Conservation (phyloP, 1,140 invertebrate species). For the Galleria mellonella region DNA sequence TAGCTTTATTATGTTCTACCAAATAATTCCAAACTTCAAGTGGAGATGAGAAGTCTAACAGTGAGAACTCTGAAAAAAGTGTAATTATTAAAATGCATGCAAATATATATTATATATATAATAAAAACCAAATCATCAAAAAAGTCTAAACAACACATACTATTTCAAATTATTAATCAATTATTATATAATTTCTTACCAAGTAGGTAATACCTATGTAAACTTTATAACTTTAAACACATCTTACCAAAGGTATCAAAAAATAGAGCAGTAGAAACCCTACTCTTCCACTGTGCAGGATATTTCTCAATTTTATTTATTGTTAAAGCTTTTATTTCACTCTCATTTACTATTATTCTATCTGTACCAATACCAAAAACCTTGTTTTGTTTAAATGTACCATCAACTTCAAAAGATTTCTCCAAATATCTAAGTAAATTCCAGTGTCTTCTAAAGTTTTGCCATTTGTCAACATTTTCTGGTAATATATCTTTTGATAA, state of each 20-base stretch:
- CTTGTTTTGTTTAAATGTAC: constrained; percentile 67
- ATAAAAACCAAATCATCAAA: no score
- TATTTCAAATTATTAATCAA: no score
- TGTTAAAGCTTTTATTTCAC: constrained; percentile 63
- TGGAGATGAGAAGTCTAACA: constrained; percentile 66
- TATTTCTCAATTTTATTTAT: constrained; percentile 70
- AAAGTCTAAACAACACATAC: no score
- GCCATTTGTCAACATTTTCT: constrained; percentile 59
- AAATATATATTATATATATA: no score
- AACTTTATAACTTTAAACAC: no score
- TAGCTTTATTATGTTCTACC: constrained; percentile 68
- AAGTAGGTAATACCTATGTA: no score
- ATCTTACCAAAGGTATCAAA: constrained; percentile 73
- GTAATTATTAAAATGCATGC: no score
- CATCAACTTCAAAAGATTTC: constrained; percentile 68
- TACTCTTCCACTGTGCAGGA: constrained; percentile 67
- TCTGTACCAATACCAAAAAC: constrained; percentile 60
- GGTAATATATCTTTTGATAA: constrained; percentile 41
- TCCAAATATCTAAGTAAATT: constrained; percentile 74
- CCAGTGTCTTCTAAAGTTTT: constrained; percentile 73
- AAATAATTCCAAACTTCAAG: constrained; percentile 72
- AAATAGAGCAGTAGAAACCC: constrained; percentile 72
- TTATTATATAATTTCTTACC: no score
- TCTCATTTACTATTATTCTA: constrained; percentile 62
- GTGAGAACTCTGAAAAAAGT: constrained; percentile 62